Base-by-base conservation (phyloP, 2,797 vertebrate species). In the Rhynchotus rufescens region DNA sequence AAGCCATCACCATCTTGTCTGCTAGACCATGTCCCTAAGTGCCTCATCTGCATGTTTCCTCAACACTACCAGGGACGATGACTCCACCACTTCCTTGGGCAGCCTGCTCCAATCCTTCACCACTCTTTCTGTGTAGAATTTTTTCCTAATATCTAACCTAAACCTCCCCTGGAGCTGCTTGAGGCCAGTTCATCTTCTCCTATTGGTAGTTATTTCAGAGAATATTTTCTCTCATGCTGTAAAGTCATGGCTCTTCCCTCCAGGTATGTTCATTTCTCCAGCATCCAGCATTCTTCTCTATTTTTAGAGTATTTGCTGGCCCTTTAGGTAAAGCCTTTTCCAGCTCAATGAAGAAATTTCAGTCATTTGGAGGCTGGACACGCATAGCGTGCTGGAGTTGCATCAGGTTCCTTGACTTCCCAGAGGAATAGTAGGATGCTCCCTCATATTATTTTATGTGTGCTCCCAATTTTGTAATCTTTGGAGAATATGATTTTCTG, bases 361-460 rank as follows among this genome's bases (percentile, higher is more conserved):
- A 44, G 0, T 1, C 7, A 15, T 76, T 40, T 67, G 52, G 45
- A 73, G 51, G 16, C n/a, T 1, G 1, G 4, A 15, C 12, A 26
- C 9, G 42, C 10, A 22, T 1, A 1, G 68, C 45, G 30, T 67
- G 15, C 61, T 65, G 32, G n/a, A 34, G 20, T 42, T 47, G 15
- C 19, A 30, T 30, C 14, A n/a, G 74, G 25, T 5, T 67, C 17
- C 34, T 13, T 0, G 1, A 1, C 28, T 68, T 34, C 45, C 66
- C 45, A 36, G 8, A 51, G 12, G 25, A 36, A 10, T 9, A 44
- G 25, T 26, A n/a, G 5, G 26, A 21, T 3, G 3, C 7, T 25
- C 77, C n/a, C 22, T 1, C 8, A 15, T 52, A 42, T 44, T 80
- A 45, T 57, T 61, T 89, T 81, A 38, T 23, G 21, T 12, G 77